Percentiles rank a stretch among this genome's conserved stretches.
These are phyloP conservation scores for Ammodramus savannarum DNA, from an alignment of 2,113 vertebrate species.

Conservation along the genomic window DNA sequence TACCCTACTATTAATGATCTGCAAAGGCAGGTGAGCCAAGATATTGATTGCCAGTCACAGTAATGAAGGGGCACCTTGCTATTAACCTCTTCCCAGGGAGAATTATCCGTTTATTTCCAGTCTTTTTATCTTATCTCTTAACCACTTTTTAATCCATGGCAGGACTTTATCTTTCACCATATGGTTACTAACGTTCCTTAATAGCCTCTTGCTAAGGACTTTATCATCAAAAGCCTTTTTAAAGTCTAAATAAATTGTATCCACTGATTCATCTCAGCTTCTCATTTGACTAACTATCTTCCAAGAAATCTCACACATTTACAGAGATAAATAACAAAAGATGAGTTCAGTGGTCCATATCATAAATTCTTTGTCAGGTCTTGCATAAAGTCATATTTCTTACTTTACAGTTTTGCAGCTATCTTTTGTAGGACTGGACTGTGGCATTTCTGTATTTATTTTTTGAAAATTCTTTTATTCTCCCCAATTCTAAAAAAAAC, in stretches of 20 bases:
- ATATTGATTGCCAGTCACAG: constrained; percentile 13
- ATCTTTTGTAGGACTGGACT: not conserved
- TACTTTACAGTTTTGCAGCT: not conserved
- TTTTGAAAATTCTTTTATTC: not conserved
- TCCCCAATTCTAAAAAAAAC: not conserved
- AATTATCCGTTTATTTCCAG: constrained; percentile 59
- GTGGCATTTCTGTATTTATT: not conserved
- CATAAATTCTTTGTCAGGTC: constrained; percentile 9
- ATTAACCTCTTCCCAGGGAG: constrained; percentile 61
- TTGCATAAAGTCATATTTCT: not conserved
- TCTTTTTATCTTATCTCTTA: constrained; percentile 66
- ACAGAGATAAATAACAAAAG: constrained; percentile 38
- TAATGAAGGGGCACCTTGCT: constrained; percentile 61
- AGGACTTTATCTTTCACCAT: constrained; percentile 67
- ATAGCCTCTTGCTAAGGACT: constrained; percentile 62
- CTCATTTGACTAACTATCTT: constrained; percentile 49
- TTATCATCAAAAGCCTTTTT: constrained; percentile 69
- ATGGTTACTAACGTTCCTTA: constrained; percentile 67
- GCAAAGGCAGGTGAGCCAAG: constrained; percentile 51
- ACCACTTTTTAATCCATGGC: constrained; percentile 65
- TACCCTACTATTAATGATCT: constrained; percentile 26
- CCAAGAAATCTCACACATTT: constrained; percentile 45
- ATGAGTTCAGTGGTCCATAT: constrained; percentile 7
- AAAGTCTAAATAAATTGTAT: constrained; percentile 65
- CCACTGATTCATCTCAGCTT: constrained; percentile 25